Base-by-base conservation (phyloP, 2,797 vertebrate species). In the Chelmon rostratus region DNA sequence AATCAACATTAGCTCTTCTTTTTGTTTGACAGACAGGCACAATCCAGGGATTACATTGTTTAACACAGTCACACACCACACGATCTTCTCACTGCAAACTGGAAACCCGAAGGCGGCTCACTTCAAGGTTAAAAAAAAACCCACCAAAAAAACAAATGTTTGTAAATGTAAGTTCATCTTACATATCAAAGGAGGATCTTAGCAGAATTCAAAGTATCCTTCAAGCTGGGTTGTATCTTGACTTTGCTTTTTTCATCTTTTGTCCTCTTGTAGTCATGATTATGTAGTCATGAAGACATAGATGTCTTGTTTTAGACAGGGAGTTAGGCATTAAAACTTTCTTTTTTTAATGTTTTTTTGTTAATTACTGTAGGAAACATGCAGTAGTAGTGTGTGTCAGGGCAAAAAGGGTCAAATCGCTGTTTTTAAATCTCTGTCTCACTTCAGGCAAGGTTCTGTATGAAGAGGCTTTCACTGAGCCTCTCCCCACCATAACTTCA, bases 51-150 rank as follows among this genome's bases (percentile, higher is more conserved):
- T 73, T 76, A 64, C 16, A 63, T 74, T 68, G 42, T 86, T 79
- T 81, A 16, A 31, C 28, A 31, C 28, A 67, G 61, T 71, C 74
- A 40, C 53, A 74, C 65, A 54, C 31, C 42, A 56, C 44, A 13
- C 46, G 49, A 5, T 76, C 19, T 61, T 74, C 75, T 81, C 50
- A 42, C 47, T 70, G 38, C 58, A 63, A 73, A 76, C 67, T 82
- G 35, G 68, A 75, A 85, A 59, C 69, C 61, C 33, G 68, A 78
- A 79, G 72, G 69, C 76, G 78, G 33, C 73, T 84, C 23, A 18
- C 59, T 81, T 71, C 40, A 76, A 76, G 57, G 68, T 58, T 9
- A 16, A 28, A 42, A n/a, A 1, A 13, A 54, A 42, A 42, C 28
- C 28, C 28, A 46, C 59, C 58, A 54, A 25, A 54, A n/a, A 23